Percentiles rank a stretch among this genome's conserved stretches.
Evolutionary conservation across 2,113 vertebrate species (phyloP).

Genomic region (Aviceda subcristata): DNA sequence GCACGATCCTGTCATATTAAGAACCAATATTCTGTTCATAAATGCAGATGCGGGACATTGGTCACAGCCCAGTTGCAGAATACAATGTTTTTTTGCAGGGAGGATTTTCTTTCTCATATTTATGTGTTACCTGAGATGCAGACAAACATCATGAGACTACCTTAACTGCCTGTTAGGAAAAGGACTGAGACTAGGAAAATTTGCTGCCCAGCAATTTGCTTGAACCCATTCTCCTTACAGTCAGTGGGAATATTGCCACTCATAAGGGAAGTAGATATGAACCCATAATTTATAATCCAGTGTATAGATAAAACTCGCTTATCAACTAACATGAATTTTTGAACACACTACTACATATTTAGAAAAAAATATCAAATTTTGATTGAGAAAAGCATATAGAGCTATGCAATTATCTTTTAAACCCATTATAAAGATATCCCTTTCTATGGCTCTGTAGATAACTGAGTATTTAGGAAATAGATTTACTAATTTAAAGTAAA

Average conservation of each 20-base stretch:
- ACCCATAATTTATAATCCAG: neutral
- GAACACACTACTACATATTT: neutral
- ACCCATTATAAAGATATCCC: neutral
- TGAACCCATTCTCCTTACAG: neutral
- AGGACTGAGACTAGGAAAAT: neutral
- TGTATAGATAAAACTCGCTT: neutral
- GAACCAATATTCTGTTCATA: neutral
- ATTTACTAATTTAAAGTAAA: neutral
- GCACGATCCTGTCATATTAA: neutral
- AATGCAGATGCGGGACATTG: neutral
- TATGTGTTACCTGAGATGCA: neutral
- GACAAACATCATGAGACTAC: neutral
- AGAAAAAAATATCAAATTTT: neutral
- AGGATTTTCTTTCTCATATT: neutral
- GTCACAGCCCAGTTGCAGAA: neutral
- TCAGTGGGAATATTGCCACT: neutral
- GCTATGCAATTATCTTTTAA: neutral
- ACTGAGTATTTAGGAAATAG: neutral
- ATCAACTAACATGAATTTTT: neutral
- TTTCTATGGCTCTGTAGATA: neutral
- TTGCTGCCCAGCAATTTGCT: neutral
- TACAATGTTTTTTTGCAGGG: neutral
- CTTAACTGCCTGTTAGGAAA: neutral
- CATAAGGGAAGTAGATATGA: neutral
- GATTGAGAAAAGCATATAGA: neutral